Evolutionary conservation across 2,888 invertebrate species (phyloP), one percentile per base, ranked within the genome.

Genomic region (Leptinotarsa haldemani): DNA sequence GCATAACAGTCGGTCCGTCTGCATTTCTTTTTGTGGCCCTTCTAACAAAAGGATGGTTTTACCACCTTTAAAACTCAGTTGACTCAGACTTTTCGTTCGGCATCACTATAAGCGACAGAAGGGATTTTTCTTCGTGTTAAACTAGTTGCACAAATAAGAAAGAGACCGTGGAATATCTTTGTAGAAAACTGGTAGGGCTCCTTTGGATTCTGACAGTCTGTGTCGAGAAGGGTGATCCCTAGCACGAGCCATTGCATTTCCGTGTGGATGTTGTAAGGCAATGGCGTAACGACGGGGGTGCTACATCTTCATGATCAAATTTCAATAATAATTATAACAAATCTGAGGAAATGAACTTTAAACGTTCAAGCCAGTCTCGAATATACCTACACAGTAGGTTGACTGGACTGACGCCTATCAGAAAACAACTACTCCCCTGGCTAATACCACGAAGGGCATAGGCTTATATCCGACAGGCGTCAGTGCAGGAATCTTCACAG

Each of bases 1-100:
- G 80, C 83, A 82, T 80, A 83, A 84, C 83, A 83, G 83, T 82
- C 81, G 78, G 82, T 79, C 82, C 80, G 82, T 80, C 82, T 82
- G 83, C 82, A 74, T 77, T 73, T 74, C 75, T 70, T 71, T 78
- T 80, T 81, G 73, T 79, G 65, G 76, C 77, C 76, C 74, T 76
- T 48, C 25, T 65, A 65, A 77, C 71, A 78, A 78, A 76, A 71
- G 78, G 73, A 72, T 71, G 73, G 30, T 70, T 74, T 58, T 75
- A 76, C 78, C 78, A 78, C 73, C 40, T 73, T 70, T n/a, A 76
- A 40, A 78, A 65, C 63, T 65, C 75, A 74, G 74, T 75, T 72
- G 77, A 70, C 53, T 65, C 40, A 15, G 22, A 63, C 25, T 61
- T 52, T 20, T 67, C 9, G 52, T 4, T 18, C 30, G 63, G 20